Conservation (phyloP, 2,797 vertebrate genomes). For the Sebastes matsubarae region DNA sequence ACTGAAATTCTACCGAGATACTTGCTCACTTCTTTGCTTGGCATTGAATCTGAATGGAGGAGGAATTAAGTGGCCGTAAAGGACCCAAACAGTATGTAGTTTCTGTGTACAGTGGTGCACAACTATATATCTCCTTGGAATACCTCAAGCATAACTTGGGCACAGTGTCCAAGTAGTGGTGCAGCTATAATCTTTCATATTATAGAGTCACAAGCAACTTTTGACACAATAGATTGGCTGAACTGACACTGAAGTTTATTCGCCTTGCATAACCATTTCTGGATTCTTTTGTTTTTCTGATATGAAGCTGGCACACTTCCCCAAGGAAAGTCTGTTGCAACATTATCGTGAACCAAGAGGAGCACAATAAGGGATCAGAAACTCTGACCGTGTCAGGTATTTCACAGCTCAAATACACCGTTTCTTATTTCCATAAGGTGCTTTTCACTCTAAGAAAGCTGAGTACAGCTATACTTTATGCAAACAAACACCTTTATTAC, state of each 20-base stretch:
- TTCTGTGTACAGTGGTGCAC: neutral
- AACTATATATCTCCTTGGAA: neutral
- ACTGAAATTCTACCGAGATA: neutral
- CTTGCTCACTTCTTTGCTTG: neutral
- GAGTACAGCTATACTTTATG: neutral
- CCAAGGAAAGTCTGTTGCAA: neutral
- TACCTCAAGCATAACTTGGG: neutral
- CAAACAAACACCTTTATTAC: slow-evolving; percentile 32
- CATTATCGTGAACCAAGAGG: neutral
- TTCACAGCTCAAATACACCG: neutral
- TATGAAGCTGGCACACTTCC: slow-evolving; percentile 3
- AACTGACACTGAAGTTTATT: neutral
- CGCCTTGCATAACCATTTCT: neutral
- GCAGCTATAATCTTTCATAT: neutral
- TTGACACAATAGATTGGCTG: neutral
- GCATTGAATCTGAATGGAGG: neutral
- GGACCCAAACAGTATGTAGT: neutral
- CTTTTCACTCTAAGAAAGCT: neutral
- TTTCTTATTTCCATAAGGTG: neutral
- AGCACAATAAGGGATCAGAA: slow-evolving; percentile 19
- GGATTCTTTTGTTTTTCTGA: neutral
- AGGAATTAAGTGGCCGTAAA: neutral
- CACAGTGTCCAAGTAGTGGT: neutral
- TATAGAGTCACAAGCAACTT: neutral
- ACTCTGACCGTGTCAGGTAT: neutral